Conservation (phyloP, 2,888 invertebrate species). For the Eristalinus sepulchralis region DNA sequence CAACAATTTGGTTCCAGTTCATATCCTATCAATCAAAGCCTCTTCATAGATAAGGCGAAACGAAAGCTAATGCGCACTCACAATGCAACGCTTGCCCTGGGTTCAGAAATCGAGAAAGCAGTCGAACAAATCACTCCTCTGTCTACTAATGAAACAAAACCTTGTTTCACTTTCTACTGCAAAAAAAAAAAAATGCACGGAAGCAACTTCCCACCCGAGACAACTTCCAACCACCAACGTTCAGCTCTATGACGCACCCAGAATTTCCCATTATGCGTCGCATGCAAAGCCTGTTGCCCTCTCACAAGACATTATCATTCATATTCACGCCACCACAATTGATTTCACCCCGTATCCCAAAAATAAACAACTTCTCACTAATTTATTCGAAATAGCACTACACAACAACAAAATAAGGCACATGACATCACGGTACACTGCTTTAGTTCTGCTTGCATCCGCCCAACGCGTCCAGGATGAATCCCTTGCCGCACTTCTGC, state of each 20-base stretch:
- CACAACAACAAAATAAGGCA: neutral
- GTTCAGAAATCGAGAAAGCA: too few relatives aligned
- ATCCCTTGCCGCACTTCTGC: slow-evolving; percentile 78
- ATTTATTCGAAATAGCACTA: neutral
- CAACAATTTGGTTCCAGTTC: too few relatives aligned
- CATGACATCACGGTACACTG: neutral
- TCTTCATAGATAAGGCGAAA: too few relatives aligned
- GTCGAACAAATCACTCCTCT: too few relatives aligned
- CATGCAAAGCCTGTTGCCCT: neutral
- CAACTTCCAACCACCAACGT: neutral
- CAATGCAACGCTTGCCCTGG: too few relatives aligned
- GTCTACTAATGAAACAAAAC: too few relatives aligned
- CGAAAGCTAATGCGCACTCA: too few relatives aligned
- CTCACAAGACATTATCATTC: neutral
- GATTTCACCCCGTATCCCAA: neutral
- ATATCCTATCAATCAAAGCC: too few relatives aligned
- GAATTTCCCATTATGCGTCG: neutral
- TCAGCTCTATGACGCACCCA: neutral
- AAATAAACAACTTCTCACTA: neutral
- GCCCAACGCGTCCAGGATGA: slow-evolving; percentile 78
- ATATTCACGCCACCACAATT: neutral
- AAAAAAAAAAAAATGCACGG: too few relatives aligned
- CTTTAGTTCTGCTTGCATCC: slow-evolving; percentile 75
- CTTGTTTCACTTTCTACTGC: too few relatives aligned
- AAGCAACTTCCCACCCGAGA: neutral